A percentile compares a stretch with the other conserved stretches of the same genome.
phyloP scores from a whole-genome alignment of 2,797 vertebrate species.

The Clamator glandarius region DNA sequence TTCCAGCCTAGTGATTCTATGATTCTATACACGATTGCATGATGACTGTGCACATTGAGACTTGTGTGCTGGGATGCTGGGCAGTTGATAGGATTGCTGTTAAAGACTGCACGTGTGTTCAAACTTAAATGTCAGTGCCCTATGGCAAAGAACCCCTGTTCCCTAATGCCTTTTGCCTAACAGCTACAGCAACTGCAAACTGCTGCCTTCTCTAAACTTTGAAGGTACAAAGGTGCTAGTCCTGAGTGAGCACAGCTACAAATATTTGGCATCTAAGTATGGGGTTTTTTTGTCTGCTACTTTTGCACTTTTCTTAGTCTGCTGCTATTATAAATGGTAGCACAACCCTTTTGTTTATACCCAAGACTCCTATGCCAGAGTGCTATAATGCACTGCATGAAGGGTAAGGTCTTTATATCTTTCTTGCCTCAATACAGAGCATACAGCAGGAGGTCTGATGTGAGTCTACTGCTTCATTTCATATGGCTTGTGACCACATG shows the following conservation, averaged over 20 bases:
- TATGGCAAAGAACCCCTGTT: background rate
- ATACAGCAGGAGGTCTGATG: background rate
- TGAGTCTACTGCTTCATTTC: conserved; percentile 4
- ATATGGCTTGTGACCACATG: background rate
- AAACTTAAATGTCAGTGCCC: background rate
- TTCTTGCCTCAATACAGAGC: background rate
- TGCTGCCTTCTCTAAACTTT: conserved; percentile 1
- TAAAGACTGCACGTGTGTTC: background rate
- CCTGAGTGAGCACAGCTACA: background rate
- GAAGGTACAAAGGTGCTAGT: conserved; percentile 5
- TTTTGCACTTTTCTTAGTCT: conserved; percentile 13
- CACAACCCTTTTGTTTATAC: conserved; percentile 24
- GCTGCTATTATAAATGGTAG: background rate
- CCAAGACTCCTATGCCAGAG: background rate
- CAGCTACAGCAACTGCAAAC: background rate
- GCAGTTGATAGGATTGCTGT: background rate
- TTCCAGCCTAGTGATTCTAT: too few relatives aligned
- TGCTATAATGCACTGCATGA: background rate
- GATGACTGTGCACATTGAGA: fast-evolving
- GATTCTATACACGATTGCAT: background rate
- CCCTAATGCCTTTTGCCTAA: background rate
- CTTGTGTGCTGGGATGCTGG: background rate
- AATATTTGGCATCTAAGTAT: background rate
- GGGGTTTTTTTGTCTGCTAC: conserved; percentile 1
- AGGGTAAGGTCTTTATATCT: conserved; percentile 32